These are phyloP conservation scores for Charina bottae DNA, from an alignment of 2,113 vertebrate species.

Conservation along the genomic window DNA sequence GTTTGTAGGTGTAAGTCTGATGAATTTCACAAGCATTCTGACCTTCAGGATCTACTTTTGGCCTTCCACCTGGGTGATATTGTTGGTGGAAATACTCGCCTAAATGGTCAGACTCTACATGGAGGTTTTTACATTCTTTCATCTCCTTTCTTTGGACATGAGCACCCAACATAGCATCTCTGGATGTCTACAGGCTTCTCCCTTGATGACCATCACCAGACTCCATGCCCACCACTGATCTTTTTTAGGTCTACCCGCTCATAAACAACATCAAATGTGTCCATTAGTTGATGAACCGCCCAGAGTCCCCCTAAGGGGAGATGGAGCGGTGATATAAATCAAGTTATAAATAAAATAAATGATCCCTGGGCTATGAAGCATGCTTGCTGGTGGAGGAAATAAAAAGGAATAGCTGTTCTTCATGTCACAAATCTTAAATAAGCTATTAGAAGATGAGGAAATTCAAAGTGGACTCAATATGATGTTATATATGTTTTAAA, in stretches of 20 bases:
- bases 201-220: not conserved
- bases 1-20: not conserved
- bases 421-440: not conserved
- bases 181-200: not conserved
- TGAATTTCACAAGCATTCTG: not conserved
- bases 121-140: not conserved
- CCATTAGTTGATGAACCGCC: not conserved
- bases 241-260: not conserved
- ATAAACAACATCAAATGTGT: not conserved
- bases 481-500: not conserved
- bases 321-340: too few relatives aligned
- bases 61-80: not conserved
- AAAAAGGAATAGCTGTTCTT: not conserved
- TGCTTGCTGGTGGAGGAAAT: not conserved
- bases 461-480: not conserved
- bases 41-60: not conserved
- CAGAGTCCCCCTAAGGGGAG: too few relatives aligned
- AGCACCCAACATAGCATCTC: not conserved
- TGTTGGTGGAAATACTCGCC: not conserved
- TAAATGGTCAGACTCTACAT: not conserved
- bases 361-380: not conserved
- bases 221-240: not conserved
- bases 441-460: conserved; percentile 2
- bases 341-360: too few relatives aligned
- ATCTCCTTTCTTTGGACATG: not conserved